Evolutionary conservation across 2,113 vertebrate species (phyloP), one percentile per base, ranked within the genome.

Genomic region (rat (Rattus norvegicus)): DNA sequence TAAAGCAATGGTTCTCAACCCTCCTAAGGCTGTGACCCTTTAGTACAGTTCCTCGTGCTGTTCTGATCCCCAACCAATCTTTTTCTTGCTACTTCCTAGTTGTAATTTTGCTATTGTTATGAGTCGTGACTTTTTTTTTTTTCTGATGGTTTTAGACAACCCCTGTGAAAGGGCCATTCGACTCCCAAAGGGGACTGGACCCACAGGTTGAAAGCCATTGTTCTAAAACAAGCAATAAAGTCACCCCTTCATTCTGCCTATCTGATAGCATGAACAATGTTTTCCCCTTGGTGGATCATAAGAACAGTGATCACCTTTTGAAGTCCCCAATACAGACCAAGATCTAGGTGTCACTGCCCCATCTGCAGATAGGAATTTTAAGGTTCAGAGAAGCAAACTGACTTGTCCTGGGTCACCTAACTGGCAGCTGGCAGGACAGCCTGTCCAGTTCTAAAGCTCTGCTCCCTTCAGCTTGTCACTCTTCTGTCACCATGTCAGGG

Each of bases 331-430:
- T 10, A 9, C 61, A 30, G 54, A 67, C 79, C 69, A 90, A 90
- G 67, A 28, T 84, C 70, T 33, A 80, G 56, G 47, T n/a, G 65
- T 36, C n/a, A 59, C 1, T 61, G 26, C 10, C 22, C 59, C 39
- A 24, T 92, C 59, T 77, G 83, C 59, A 87, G 43, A 93, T 22
- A 28, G 67, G 91, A 76, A 95, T 14, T 85, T 5, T 81, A 90
- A 80, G 87, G 61, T 52, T 92, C 39, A 54, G 69, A 89, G 75
- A 86, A 47, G 26, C 65, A 90, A 49, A 96, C 9, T 52, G n/a
- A 79, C 52, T 56, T 90, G 49, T 54, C 30, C 77, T 59, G n/a
- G 8, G 33, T 63, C 14, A 52, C 52, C 20, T 5, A n/a, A n/a
- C 56, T 87, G 36, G 17, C 39, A 84, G 22, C 24, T 52, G 26